phyloP scores from a whole-genome alignment of 2,797 vertebrate genomes.

The Emydoidea blandingii region DNA sequence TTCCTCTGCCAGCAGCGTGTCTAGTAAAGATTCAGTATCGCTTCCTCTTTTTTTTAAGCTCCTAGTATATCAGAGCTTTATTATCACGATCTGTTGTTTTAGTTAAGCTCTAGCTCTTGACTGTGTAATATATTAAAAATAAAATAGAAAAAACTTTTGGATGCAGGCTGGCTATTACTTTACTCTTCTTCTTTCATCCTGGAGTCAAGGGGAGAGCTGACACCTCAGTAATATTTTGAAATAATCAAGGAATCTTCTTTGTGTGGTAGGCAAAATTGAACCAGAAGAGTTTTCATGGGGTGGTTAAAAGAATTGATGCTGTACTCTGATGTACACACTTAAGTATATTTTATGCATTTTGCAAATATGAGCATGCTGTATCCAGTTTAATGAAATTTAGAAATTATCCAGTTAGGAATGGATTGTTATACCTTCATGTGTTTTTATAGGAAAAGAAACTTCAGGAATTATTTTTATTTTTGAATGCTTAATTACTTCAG shows the following conservation, averaged over 20 bases:
- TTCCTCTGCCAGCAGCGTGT: slow-evolving; percentile 46
- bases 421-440: background rate
- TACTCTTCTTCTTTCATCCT: background rate
- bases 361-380: background rate
- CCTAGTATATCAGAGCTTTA: background rate
- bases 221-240: background rate
- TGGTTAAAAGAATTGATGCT: background rate
- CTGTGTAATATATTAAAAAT: background rate
- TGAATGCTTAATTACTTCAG: background rate
- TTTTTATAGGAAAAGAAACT: background rate
- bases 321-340: background rate
- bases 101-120: slow-evolving; percentile 34
- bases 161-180: background rate
- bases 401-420: background rate
- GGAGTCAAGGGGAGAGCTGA: background rate
- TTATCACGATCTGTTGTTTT: slow-evolving; percentile 21
- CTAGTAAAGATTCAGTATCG: slow-evolving; percentile 59
- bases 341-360: background rate
- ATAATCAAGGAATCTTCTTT: background rate
- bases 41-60: slow-evolving; percentile 51
- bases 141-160: background rate
- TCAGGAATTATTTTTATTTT: background rate
- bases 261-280: background rate
- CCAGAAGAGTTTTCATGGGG: background rate
- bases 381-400: background rate